A percentile compares a stretch with the other conserved stretches of the same genome.
Evolutionary conservation across 1,140 invertebrate species (phyloP).

Genomic region (Coelopa frigida): DNA sequence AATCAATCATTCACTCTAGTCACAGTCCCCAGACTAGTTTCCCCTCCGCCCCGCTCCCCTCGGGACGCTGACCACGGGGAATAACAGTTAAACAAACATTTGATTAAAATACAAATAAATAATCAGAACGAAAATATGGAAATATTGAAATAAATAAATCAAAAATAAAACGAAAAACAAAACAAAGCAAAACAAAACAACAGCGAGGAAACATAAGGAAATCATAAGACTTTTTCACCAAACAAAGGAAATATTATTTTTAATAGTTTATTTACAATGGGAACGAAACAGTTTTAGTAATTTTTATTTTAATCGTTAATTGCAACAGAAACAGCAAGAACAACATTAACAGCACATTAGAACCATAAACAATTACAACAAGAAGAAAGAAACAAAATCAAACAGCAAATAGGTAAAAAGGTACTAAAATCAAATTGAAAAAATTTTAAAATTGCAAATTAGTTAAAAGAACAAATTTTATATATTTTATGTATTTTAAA

Average conservation of each 20-base stretch:
- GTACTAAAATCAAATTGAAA: too few relatives aligned
- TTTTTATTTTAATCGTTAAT: background rate
- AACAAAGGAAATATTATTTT: conserved; percentile 5
- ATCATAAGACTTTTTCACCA: conserved; percentile 7
- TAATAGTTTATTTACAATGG: background rate
- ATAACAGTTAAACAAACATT: too few relatives aligned
- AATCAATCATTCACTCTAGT: conserved; percentile 12
- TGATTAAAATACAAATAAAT: background rate
- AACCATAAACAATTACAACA: too few relatives aligned
- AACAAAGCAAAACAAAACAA: background rate
- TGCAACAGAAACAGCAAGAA: conserved; percentile 1
- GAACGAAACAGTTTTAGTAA: background rate
- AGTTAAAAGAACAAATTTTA: too few relatives aligned
- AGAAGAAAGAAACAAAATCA: too few relatives aligned
- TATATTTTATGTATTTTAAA: too few relatives aligned
- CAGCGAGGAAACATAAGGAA: background rate
- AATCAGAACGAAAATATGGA: conserved; percentile 1
- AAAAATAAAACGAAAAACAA: background rate
- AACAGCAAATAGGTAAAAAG: too few relatives aligned
- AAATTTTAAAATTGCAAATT: too few relatives aligned
- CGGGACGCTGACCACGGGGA: too few relatives aligned
- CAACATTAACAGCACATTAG: background rate
- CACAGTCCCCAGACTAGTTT: conserved; percentile 12
- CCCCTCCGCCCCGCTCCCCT: too few relatives aligned
- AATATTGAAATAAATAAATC: conserved; percentile 1